phyloP scores from a whole-genome alignment of 1,140 invertebrate species.

The Coptotermes formosanus region DNA sequence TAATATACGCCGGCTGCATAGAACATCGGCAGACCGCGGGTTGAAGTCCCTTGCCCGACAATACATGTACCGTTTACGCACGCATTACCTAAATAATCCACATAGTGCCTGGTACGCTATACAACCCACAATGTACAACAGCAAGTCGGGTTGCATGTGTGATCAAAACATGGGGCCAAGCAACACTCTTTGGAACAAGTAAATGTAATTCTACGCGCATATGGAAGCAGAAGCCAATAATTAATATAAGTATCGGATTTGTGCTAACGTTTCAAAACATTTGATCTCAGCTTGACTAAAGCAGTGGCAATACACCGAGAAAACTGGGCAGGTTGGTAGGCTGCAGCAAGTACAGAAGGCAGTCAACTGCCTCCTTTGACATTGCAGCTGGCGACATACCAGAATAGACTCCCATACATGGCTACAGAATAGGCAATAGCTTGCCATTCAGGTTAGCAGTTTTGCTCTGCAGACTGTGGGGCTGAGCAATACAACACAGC shows the following conservation, averaged over 20 bases:
- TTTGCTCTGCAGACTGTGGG: too few relatives aligned
- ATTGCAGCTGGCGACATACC: neutral
- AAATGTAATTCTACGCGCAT: neutral
- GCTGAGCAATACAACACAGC: too few relatives aligned
- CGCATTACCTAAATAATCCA: too few relatives aligned
- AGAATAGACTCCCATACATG: neutral
- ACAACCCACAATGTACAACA: neutral
- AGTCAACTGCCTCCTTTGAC: too few relatives aligned
- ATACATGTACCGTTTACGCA: too few relatives aligned
- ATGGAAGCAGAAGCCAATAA: neutral
- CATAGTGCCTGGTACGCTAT: neutral
- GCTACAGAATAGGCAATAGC: neutral
- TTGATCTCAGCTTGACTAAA: neutral
- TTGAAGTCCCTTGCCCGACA: too few relatives aligned
- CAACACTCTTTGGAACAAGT: neutral
- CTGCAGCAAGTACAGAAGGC: too few relatives aligned
- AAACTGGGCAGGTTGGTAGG: neutral
- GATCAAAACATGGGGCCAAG: neutral
- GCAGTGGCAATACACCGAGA: neutral
- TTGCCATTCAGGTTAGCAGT: too few relatives aligned
- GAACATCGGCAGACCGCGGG: too few relatives aligned
- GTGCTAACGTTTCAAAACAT: neutral
- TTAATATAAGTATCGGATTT: conserved; percentile 15
- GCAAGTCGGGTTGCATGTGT: neutral
- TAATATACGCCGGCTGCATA: too few relatives aligned